These are phyloP conservation scores for Tenthredo notha DNA, from an alignment of 2,888 invertebrate genomes.

Conservation along the genomic window DNA sequence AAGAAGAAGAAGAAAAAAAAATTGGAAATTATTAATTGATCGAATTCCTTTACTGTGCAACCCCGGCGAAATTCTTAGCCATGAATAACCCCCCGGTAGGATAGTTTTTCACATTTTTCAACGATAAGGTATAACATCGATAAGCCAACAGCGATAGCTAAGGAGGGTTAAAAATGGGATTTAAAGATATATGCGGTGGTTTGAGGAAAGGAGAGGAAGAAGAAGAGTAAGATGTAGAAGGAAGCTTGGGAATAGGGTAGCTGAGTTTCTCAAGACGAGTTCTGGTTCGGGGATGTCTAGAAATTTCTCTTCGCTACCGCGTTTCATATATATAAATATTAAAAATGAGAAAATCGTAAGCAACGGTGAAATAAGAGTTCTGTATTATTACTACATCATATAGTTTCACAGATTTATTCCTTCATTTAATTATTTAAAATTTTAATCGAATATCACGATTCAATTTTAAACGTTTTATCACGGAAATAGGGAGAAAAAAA, in stretches of 20 bases:
- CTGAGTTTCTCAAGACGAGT: background rate
- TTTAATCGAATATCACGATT: too few relatives aligned
- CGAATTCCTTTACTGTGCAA: background rate
- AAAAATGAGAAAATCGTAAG: background rate
- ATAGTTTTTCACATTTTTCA: slow-evolving; percentile 8
- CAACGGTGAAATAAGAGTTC: background rate
- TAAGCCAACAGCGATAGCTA: background rate
- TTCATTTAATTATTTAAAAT: background rate
- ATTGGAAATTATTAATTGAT: background rate
- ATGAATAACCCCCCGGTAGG: background rate
- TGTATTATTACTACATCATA: background rate
- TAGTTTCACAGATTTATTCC: background rate
- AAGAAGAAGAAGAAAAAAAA: background rate
- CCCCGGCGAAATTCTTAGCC: background rate
- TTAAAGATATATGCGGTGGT: background rate
- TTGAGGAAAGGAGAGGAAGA: background rate
- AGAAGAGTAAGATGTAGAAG: background rate
- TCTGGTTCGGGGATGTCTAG: background rate
- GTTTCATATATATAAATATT: background rate
- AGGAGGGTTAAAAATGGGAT: slow-evolving; percentile 28
- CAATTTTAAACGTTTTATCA: too few relatives aligned
- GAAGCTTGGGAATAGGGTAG: background rate
- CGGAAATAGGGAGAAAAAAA: too few relatives aligned
- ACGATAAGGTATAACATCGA: slow-evolving; percentile 1
- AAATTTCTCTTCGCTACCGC: background rate